A percentile compares a stretch with the other conserved stretches of the same genome.
These are phyloP conservation scores for Pontoporia blainvillei DNA, from an alignment of 2,113 vertebrate genomes.

Conservation along the genomic window DNA sequence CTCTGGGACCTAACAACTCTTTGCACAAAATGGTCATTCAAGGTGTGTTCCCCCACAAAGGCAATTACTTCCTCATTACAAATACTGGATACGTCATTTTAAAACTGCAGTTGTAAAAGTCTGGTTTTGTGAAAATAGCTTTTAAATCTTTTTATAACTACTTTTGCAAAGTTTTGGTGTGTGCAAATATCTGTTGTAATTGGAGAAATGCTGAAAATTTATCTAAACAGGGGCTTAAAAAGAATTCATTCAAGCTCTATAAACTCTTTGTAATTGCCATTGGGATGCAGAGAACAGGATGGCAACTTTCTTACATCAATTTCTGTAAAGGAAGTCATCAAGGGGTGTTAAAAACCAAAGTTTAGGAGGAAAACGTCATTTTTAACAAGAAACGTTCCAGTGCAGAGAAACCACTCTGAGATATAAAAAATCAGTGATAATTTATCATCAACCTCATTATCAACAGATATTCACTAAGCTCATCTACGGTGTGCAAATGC, in stretches of 20 bases:
- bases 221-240: background rate
- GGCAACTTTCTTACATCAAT: constrained; percentile 8
- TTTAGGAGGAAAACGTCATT: background rate
- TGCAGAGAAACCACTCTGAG: background rate
- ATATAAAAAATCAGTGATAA: constrained; percentile 10
- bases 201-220: background rate
- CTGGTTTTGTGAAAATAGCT: background rate
- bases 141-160: background rate
- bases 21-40: background rate
- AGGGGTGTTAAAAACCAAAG: background rate
- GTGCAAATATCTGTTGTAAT: background rate
- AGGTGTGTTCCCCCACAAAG: background rate
- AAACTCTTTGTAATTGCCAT: background rate
- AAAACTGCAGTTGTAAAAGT: background rate
- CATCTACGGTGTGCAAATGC: background rate
- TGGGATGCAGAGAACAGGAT: background rate
- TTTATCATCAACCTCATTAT: constrained; percentile 43
- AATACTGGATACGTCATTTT: background rate
- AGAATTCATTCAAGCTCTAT: background rate
- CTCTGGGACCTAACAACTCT: background rate
- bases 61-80: background rate
- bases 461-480: constrained; percentile 11
- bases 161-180: background rate
- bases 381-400: constrained; percentile 1
- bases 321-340: background rate